Conservation (phyloP, 2,888 invertebrate genomes). For the Rhopalosiphum nymphaeae region DNA sequence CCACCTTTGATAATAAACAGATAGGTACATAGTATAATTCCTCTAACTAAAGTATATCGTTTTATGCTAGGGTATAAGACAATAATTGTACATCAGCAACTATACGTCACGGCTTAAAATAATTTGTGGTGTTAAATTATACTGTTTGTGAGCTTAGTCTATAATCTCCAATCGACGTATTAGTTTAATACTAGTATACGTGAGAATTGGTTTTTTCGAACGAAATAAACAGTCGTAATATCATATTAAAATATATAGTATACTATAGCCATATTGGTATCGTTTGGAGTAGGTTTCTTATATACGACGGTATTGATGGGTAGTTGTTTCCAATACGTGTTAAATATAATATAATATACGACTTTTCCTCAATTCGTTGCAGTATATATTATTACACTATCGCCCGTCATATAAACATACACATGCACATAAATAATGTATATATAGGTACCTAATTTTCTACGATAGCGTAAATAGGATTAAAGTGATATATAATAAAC, state of each 20-base stretch:
- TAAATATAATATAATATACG: background rate
- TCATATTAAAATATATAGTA: no score
- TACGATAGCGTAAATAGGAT: background rate
- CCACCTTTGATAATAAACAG: no score
- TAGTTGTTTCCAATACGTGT: background rate
- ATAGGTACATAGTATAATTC: no score
- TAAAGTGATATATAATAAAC: constrained; percentile 10
- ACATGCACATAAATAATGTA: no score
- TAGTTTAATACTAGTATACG: background rate
- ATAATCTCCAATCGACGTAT: background rate
- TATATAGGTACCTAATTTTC: background rate
- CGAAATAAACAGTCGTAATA: background rate
- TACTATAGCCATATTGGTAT: background rate
- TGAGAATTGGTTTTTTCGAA: background rate
- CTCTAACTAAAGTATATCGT: background rate
- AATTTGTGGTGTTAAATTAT: background rate
- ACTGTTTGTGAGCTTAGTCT: background rate
- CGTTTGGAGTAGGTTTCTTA: background rate
- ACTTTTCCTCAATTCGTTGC: background rate
- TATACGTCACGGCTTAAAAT: background rate
- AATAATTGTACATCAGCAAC: background rate
- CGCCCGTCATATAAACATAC: background rate
- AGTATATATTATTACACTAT: background rate
- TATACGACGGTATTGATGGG: background rate
- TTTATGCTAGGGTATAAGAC: background rate